A percentile compares a stretch with the other conserved stretches of the same genome.
Conservation (phyloP, 2,888 invertebrate genomes). For the Hemicrepidius hirtus region DNA sequence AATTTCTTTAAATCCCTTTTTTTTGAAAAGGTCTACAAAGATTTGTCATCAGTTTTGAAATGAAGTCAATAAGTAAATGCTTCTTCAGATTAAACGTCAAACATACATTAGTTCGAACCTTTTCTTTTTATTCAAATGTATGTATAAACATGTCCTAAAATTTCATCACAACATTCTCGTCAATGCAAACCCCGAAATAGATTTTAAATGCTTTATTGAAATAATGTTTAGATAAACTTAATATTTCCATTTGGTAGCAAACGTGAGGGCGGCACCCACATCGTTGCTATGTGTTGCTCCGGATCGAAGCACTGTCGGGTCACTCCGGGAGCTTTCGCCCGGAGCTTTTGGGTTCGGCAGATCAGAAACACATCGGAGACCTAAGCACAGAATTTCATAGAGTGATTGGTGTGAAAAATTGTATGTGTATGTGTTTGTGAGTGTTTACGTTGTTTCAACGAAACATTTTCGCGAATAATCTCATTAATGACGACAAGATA, state of each 20-base stretch:
- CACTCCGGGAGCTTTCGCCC: constrained; percentile 63
- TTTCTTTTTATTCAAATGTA: not conserved
- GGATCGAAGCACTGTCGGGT: constrained; percentile 69
- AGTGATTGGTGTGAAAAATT: constrained; percentile 49
- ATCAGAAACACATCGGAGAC: constrained; percentile 58
- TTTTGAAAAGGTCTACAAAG: not conserved
- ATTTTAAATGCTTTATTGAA: constrained; percentile 39
- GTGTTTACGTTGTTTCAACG: constrained; percentile 18
- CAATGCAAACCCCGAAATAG: constrained; percentile 2
- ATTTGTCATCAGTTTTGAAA: constrained; percentile 11
- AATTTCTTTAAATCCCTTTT: not conserved
- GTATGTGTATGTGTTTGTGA: constrained; percentile 43
- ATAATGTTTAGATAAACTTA: constrained; percentile 54
- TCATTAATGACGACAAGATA: not conserved
- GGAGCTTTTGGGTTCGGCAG: constrained; percentile 63
- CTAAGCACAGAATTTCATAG: constrained; percentile 49
- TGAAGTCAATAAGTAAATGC: constrained; percentile 9
- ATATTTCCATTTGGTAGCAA: constrained; percentile 53
- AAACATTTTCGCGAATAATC: constrained; percentile 16
- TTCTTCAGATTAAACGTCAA: not conserved
- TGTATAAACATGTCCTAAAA: constrained; percentile 1
- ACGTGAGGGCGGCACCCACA: constrained; percentile 63
- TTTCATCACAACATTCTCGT: not conserved
- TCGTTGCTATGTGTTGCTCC: constrained; percentile 70
- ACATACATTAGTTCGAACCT: not conserved